phyloP scores from a whole-genome alignment of 2,888 invertebrate species.

The Sussaba pulchella region DNA sequence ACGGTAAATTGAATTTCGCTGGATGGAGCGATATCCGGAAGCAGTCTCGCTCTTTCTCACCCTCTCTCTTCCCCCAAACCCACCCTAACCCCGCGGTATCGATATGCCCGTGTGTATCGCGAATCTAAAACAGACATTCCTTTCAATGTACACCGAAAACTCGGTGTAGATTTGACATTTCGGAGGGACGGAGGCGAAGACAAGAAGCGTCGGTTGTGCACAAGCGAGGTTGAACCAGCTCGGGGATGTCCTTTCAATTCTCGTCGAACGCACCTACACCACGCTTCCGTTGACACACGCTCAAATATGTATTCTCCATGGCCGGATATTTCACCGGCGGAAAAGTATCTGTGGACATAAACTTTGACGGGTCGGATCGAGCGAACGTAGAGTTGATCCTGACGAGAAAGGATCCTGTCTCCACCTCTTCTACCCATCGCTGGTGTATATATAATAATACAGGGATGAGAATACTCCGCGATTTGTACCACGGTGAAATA shows the following conservation, averaged over 20 bases:
- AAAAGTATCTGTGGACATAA: conserved; percentile 19
- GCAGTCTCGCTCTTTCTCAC: conserved; percentile 59
- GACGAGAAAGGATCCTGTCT: conserved; percentile 30
- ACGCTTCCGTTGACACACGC: conserved; percentile 3
- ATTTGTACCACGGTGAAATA: not conserved
- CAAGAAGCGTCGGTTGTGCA: not conserved
- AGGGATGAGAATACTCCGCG: conserved; percentile 7
- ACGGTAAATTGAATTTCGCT: conserved; percentile 71
- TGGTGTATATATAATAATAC: no score
- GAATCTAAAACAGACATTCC: conserved; percentile 62
- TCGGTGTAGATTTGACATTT: conserved; percentile 50
- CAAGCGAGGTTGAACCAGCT: conserved; percentile 23
- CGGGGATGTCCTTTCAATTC: conserved; percentile 46
- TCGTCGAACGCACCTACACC: conserved; percentile 21
- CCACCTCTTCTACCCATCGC: not conserved
- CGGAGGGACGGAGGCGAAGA: conserved; percentile 33
- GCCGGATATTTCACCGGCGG: conserved; percentile 19
- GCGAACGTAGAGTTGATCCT: conserved; percentile 20
- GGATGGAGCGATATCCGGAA: conserved; percentile 66
- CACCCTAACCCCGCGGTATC: conserved; percentile 1
- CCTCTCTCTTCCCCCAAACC: conserved; percentile 2
- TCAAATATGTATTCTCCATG: conserved; percentile 17
- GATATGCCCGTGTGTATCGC: conserved; percentile 40
- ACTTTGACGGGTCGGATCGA: conserved; percentile 19
- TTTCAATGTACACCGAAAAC: conserved; percentile 52